These are phyloP conservation scores for Tachuris rubrigastra DNA, from an alignment of 2,113 vertebrate species.

Conservation along the genomic window DNA sequence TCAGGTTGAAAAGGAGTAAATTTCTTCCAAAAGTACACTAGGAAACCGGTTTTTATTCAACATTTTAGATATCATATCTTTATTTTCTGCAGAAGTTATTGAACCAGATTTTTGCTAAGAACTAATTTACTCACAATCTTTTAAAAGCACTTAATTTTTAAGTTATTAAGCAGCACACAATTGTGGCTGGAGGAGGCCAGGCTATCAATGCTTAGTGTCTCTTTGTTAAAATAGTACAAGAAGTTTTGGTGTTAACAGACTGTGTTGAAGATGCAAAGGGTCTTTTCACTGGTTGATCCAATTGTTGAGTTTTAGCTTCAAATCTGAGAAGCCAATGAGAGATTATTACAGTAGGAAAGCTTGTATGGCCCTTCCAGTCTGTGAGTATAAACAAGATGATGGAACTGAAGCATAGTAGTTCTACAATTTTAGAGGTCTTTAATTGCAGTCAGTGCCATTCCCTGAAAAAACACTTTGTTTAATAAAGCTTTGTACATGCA, in stretches of 20 bases:
- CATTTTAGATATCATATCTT: neutral
- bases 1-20: neutral
- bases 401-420: neutral
- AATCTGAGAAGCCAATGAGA: neutral
- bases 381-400: neutral
- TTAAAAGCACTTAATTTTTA: neutral
- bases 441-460: neutral
- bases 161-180: neutral
- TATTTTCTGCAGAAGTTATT: neutral
- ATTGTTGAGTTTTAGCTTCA: neutral
- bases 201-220: fast-evolving
- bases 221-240: neutral
- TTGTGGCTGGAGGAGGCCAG: neutral
- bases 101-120: neutral
- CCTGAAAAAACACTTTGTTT: neutral
- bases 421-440: neutral
- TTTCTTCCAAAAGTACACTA: neutral
- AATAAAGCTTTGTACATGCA: neutral
- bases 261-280: neutral
- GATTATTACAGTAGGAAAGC: neutral
- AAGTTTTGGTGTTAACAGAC: neutral
- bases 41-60: neutral
- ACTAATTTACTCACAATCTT: neutral
- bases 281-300: neutral
- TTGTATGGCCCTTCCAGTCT: neutral